phyloP scores from a whole-genome alignment of 2,113 vertebrate genomes.

The Lucifuga dentata region DNA sequence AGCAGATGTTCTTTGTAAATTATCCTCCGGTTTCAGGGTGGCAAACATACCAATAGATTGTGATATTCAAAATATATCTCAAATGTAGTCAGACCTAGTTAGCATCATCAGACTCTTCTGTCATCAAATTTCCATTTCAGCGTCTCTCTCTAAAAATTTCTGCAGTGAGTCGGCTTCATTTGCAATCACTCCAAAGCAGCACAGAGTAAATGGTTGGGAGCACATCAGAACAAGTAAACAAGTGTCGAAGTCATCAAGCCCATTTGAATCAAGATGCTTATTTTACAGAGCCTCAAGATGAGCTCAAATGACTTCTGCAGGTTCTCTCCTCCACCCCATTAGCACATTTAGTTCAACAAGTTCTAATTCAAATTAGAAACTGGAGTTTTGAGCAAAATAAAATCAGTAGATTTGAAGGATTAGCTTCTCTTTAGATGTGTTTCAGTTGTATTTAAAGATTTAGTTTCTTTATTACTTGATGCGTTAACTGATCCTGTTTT shows the following conservation, averaged over 20 bases:
- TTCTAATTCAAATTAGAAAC: constrained; percentile 55
- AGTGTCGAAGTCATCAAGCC: constrained; percentile 19
- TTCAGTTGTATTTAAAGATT: constrained; percentile 47
- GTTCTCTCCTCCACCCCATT: constrained; percentile 20
- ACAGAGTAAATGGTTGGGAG: neutral
- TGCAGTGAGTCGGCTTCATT: neutral
- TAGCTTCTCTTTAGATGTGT: constrained; percentile 48
- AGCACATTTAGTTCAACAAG: constrained; percentile 47
- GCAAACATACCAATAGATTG: neutral
- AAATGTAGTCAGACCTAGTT: neutral
- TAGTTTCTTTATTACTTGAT: neutral
- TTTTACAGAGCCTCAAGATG: constrained; percentile 20
- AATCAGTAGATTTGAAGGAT: constrained; percentile 51
- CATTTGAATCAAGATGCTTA: constrained; percentile 8
- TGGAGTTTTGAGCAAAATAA: constrained; percentile 47
- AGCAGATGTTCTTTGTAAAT: too few species aligned
- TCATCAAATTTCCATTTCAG: neutral
- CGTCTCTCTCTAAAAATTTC: neutral
- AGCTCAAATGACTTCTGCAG: constrained; percentile 11
- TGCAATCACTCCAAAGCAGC: neutral
- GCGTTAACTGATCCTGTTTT: constrained; percentile 1
- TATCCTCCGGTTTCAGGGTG: neutral
- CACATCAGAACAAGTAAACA: constrained; percentile 17
- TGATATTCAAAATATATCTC: neutral
- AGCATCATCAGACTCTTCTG: neutral